A percentile compares a stretch with the other conserved stretches of the same genome.
These are phyloP conservation scores for Hypanus sabinus DNA, from an alignment of 2,113 vertebrate genomes.

Conservation along the genomic window DNA sequence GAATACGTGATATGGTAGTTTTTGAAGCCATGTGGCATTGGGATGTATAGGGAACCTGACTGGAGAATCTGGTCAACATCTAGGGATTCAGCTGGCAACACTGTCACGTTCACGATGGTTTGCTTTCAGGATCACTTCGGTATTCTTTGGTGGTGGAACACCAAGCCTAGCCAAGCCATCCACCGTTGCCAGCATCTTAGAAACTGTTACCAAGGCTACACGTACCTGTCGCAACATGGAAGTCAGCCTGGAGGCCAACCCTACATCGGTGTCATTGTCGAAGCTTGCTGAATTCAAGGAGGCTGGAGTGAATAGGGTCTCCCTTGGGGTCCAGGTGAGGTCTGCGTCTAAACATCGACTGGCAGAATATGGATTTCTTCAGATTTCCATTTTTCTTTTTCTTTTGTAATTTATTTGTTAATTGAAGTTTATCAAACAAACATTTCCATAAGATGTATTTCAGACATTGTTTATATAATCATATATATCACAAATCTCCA, in stretches of 20 bases:
- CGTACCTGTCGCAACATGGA: constrained; percentile 57
- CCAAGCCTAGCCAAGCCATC: constrained; percentile 75
- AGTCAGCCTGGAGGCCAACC: constrained; percentile 82
- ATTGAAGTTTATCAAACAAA: no score
- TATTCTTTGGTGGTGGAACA: constrained; percentile 87
- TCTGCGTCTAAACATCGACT: background rate
- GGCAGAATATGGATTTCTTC: background rate
- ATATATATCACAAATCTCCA: no score
- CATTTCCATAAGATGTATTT: no score
- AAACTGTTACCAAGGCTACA: constrained; percentile 53
- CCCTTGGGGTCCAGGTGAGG: constrained; percentile 80
- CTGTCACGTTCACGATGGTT: background rate
- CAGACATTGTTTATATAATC: no score
- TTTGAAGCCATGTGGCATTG: no score
- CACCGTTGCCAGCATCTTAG: constrained; percentile 64
- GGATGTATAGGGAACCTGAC: no score
- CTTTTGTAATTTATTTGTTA: no score
- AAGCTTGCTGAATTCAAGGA: constrained; percentile 58
- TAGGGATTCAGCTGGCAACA: background rate
- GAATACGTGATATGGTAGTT: no score
- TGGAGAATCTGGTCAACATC: no score
- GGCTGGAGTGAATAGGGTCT: constrained; percentile 78
- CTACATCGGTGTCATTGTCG: constrained; percentile 55
- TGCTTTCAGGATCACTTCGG: constrained; percentile 67
- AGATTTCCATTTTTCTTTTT: background rate